Conservation (phyloP, 2,797 vertebrate genomes). For the Halcyon leucocephala region DNA sequence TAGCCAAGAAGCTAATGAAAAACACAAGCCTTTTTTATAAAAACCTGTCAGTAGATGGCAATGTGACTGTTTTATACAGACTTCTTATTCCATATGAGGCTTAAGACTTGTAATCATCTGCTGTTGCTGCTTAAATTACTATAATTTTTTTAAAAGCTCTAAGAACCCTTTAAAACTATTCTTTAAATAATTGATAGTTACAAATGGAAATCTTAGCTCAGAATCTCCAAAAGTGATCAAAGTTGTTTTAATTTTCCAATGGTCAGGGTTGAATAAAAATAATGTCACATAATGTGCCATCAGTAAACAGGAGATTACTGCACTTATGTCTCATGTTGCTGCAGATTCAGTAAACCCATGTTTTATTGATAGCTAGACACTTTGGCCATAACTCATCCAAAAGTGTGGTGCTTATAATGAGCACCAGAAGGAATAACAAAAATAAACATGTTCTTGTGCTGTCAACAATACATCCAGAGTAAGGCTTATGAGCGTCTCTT, state of each 20-base stretch:
- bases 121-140: constrained; percentile 74
- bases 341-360: constrained; percentile 18
- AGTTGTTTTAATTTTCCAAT: constrained; percentile 77
- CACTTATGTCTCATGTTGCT: constrained; percentile 10
- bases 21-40: constrained; percentile 57
- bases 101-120: constrained; percentile 66
- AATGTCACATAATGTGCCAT: constrained; percentile 55
- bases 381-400: not conserved
- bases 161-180: constrained; percentile 77
- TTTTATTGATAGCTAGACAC: constrained; percentile 19
- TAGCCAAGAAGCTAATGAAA: constrained; percentile 51
- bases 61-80: constrained; percentile 78
- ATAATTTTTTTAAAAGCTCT: constrained; percentile 55
- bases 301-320: constrained; percentile 52
- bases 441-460: constrained; percentile 37
- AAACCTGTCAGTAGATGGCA: constrained; percentile 83
- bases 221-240: constrained; percentile 79
- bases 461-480: not conserved
- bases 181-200: constrained; percentile 83
- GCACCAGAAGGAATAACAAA: constrained; percentile 58
- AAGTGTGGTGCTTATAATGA: constrained; percentile 23
- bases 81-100: constrained; percentile 45
- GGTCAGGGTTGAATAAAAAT: constrained; percentile 73
- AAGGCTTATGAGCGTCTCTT: not conserved
- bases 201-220: constrained; percentile 78